phyloP scores from a whole-genome alignment of 1,140 invertebrate genomes.

The Dendrolimus kikuchii region DNA sequence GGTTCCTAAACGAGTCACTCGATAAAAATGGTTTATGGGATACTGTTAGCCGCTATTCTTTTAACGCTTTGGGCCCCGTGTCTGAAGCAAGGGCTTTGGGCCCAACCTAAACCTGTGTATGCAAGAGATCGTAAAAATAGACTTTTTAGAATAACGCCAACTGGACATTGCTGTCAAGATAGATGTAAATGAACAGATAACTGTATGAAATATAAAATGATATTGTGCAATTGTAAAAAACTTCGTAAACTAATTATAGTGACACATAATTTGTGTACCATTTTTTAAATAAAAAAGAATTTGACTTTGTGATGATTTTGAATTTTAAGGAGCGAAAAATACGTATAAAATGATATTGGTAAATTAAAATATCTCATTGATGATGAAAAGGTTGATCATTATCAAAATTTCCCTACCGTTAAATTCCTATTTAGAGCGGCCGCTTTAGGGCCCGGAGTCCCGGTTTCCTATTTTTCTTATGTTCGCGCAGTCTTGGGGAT shows the following conservation, averaged over 20 bases:
- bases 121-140: constrained; percentile 51
- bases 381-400: too few species aligned
- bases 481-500: too few species aligned
- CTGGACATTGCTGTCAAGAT: constrained; percentile 35
- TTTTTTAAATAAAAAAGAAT: background rate
- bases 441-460: too few species aligned
- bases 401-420: too few species aligned
- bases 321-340: background rate
- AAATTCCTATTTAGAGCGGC: too few species aligned
- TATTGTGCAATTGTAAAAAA: too few species aligned
- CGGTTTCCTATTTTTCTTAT: too few species aligned
- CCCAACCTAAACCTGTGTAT: constrained; percentile 35
- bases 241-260: too few species aligned
- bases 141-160: constrained; percentile 39
- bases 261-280: too few species aligned
- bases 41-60: constrained; percentile 28
- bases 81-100: constrained; percentile 33
- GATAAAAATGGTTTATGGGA: constrained; percentile 32
- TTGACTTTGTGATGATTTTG: background rate
- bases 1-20: background rate
- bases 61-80: constrained; percentile 45
- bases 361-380: too few species aligned
- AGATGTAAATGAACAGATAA: constrained; percentile 7
- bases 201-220: too few species aligned
- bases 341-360: background rate